Conservation (phyloP, 1,140 invertebrate genomes). For the Druon quercuslanigerum region DNA sequence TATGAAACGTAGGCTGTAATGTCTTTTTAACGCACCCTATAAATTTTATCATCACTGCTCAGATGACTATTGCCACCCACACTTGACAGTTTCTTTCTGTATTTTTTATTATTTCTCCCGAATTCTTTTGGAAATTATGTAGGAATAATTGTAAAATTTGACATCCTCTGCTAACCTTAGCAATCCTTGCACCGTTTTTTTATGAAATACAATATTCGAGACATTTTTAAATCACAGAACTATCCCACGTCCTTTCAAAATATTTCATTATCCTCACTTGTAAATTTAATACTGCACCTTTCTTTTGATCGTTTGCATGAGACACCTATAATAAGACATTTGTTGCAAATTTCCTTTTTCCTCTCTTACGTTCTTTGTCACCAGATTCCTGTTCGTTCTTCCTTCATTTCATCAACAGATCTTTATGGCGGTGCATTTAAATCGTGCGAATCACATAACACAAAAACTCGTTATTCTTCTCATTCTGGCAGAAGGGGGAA, state of each 20-base stretch:
- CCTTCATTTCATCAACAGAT: not conserved
- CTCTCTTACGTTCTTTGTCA: not conserved
- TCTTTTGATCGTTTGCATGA: not conserved
- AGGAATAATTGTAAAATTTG: no score
- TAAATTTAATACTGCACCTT: not conserved
- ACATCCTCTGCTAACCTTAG: no score
- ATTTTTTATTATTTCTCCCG: no score
- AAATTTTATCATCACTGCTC: conserved; percentile 1
- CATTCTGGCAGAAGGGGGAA: not conserved
- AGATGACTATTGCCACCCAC: not conserved
- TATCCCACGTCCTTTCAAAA: conserved; percentile 1
- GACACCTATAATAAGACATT: not conserved
- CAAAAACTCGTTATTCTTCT: conserved; percentile 1
- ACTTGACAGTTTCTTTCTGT: not conserved
- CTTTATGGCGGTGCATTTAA: conserved; percentile 6
- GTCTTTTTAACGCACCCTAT: conserved; percentile 16
- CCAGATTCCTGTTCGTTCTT: not conserved
- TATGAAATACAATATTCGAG: not conserved
- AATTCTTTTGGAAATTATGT: no score
- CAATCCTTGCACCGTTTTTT: not conserved
- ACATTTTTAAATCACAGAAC: not conserved
- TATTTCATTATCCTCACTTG: conserved; percentile 10
- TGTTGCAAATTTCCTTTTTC: not conserved
- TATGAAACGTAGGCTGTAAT: conserved; percentile 31
- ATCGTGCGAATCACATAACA: conserved; percentile 10